Evolutionary conservation across 2,888 invertebrate genomes (phyloP).

Genomic region (Hirtodrosophila duncani): DNA sequence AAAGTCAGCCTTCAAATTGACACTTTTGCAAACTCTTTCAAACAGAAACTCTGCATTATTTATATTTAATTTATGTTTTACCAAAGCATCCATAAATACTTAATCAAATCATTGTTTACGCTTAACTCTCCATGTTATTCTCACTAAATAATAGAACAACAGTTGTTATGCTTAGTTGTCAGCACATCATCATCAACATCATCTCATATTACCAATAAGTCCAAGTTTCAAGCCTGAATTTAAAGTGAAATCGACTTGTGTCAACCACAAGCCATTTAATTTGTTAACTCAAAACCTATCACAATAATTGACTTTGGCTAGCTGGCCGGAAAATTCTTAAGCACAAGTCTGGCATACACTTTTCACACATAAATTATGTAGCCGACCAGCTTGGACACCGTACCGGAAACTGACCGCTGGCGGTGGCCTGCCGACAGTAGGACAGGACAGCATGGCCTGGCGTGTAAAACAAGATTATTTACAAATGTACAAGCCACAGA

Average conservation of each 20-base stretch:
- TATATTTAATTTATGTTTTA: no score
- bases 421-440: constrained; percentile 7
- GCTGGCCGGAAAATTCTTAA: constrained; percentile 56
- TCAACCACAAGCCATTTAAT: constrained; percentile 49
- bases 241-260: not conserved
- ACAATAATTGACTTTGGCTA: constrained; percentile 53
- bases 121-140: no score
- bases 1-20: no score
- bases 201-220: no score
- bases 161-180: no score
- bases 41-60: no score
- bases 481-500: constrained; percentile 67
- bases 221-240: not conserved
- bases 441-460: constrained; percentile 15
- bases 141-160: no score
- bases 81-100: no score
- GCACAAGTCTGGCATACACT: constrained; percentile 44
- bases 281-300: constrained; percentile 47
- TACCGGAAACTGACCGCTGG: constrained; percentile 42
- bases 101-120: no score
- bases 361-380: constrained; percentile 67
- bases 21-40: no score
- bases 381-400: constrained; percentile 32
- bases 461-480: constrained; percentile 68
- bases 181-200: no score